Base-by-base conservation (phyloP, 2,113 vertebrate genomes). In the Pelmatolapia mariae region DNA sequence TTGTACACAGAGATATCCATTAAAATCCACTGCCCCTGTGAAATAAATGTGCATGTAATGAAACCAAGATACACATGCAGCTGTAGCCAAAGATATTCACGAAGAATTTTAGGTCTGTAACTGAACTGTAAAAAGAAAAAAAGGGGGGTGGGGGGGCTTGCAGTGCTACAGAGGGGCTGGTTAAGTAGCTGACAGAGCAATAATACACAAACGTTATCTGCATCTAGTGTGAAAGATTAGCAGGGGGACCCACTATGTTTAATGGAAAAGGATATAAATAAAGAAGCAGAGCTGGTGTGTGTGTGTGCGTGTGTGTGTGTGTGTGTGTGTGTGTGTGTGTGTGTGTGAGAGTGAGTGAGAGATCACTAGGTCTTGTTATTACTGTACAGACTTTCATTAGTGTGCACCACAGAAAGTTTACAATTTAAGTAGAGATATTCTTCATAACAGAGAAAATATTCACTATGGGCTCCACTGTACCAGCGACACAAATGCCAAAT, bases 111-210 rank as follows among this genome's bases (percentile, higher is more conserved):
- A 81, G 71, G 38, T 68, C 63, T 18, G 11, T 82, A 66, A 76
- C 16, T 43, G 56, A 83, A 66, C 13, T 33, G 12, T 10, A 16
- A 61, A 47, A 59, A 80, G 2, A 80, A 8, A 31, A 16, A 52
- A 12, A 33, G 57, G 0, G 8, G 3, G 54, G 6, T 0, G 0
- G 11, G 31, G 33, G 18, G 7, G 15, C 56, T n/a, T 8, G 8
- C 71, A 45, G 79, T 40, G 38, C 88, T 93, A 79, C 87, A 85
- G 53, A 54, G 71, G 38, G 71, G 29, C 81, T 43, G 50, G 36
- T 91, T 85, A 92, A 88, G 86, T 59, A 90, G 87, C 87, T 91
- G 87, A 84, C 66, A 7, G 89, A 81, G 88, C 87, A 91, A 87
- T 63, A 93, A 88, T 8, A 87, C 79, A 87, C 50, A 47, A 59